These are phyloP conservation scores for Arbacia lixula DNA, from an alignment of 53 echinoderm and acorn worm genomes.

Conservation along the genomic window DNA sequence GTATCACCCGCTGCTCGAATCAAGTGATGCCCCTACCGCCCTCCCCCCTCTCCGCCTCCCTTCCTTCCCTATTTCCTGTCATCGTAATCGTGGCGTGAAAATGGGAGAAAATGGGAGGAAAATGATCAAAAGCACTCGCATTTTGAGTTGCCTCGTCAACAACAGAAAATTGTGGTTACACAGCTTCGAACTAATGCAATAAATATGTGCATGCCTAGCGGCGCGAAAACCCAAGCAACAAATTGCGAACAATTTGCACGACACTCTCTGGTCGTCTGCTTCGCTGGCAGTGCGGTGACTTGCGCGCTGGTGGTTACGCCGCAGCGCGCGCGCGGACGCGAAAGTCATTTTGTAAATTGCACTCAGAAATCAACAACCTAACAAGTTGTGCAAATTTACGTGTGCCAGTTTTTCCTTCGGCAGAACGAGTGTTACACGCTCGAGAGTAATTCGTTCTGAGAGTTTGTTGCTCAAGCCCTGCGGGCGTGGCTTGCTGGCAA, in stretches of 20 bases:
- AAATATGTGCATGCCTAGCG: slow-evolving; percentile 42
- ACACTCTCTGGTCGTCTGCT: slow-evolving; percentile 18
- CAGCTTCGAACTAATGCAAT: slow-evolving; percentile 44
- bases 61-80: not conserved
- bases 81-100: slow-evolving; percentile 13
- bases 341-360: slow-evolving; percentile 36
- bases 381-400: slow-evolving; percentile 20
- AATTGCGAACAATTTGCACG: slow-evolving; percentile 24
- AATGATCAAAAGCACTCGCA: slow-evolving; percentile 27
- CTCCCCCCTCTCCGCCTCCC: not conserved
- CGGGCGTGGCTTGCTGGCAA: too few species aligned
- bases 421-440: too few species aligned
- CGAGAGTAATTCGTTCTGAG: too few species aligned
- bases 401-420: slow-evolving; percentile 9
- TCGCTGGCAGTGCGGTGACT: slow-evolving; percentile 5
- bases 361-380: slow-evolving; percentile 15
- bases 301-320: too few species aligned
- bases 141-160: slow-evolving; percentile 4
- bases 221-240: slow-evolving; percentile 18
- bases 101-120: slow-evolving; percentile 24
- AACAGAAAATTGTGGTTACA: slow-evolving; percentile 50
- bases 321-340: slow-evolving; percentile 4
- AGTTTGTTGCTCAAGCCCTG: too few species aligned
- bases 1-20: too few species aligned
- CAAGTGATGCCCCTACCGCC: not conserved